Conservation (phyloP, 1,140 invertebrate species). For the Mizuhopecten yessoensis region DNA sequence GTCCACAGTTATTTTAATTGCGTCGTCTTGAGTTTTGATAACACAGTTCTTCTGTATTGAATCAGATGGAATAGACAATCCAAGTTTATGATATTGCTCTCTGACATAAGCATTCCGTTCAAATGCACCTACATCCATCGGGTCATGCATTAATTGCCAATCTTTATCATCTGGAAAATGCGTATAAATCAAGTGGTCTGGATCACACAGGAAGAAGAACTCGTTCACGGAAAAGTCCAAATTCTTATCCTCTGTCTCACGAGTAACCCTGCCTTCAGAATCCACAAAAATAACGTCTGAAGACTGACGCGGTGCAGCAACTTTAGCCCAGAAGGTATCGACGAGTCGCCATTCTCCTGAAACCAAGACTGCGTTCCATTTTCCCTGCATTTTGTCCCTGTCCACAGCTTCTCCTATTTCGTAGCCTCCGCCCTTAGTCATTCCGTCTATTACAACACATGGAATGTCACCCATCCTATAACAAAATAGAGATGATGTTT, state of each 20-base stretch:
- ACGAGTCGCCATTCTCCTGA: conserved; percentile 69
- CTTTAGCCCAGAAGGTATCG: conserved; percentile 67
- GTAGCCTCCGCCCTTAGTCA: conserved; percentile 66
- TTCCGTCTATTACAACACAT: conserved; percentile 65
- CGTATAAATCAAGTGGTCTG: conserved; percentile 53
- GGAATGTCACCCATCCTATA: conserved; percentile 64
- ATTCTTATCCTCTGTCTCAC: conserved; percentile 45
- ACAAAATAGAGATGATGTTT: neutral
- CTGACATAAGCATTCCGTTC: conserved; percentile 49
- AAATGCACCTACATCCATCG: conserved; percentile 45
- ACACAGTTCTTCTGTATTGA: neutral
- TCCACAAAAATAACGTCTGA: conserved; percentile 29
- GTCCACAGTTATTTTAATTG: conserved; percentile 43
- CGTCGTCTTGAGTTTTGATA: conserved; percentile 44
- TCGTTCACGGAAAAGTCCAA: conserved; percentile 46
- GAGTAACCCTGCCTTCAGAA: conserved; percentile 7
- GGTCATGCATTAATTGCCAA: conserved; percentile 57
- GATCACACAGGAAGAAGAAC: conserved; percentile 60
- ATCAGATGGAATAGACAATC: conserved; percentile 46
- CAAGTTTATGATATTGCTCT: conserved; percentile 54
- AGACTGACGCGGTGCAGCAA: conserved; percentile 8
- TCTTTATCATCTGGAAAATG: conserved; percentile 55
- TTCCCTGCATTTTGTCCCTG: conserved; percentile 54
- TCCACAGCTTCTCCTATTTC: conserved; percentile 62
- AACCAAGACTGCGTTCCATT: conserved; percentile 71